Evolutionary conservation across 2,888 invertebrate species (phyloP).

Genomic region (Rotaria sp.): DNA sequence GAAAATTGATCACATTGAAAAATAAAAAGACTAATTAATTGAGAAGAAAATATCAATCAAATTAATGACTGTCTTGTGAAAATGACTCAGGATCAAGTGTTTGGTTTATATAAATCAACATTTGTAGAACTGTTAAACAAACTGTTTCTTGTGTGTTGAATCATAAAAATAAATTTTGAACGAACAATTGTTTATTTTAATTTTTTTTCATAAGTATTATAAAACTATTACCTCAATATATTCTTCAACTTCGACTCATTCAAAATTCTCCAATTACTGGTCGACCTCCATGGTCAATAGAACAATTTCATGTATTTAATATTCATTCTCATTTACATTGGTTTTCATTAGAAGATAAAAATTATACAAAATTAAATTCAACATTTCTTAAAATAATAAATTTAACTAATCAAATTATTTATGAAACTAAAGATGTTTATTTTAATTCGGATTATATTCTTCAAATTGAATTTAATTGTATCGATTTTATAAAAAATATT

Average conservation of each 20-base stretch:
- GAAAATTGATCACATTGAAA: too few relatives aligned
- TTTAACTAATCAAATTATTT: neutral
- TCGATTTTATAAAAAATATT: neutral
- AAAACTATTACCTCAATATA: neutral
- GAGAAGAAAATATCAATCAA: too few relatives aligned
- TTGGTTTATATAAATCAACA: too few relatives aligned
- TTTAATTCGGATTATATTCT: neutral
- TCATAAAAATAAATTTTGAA: too few relatives aligned
- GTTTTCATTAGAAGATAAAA: neutral
- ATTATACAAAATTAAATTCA: neutral
- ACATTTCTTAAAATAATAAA: neutral
- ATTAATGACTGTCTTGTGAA: too few relatives aligned
- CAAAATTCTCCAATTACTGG: neutral
- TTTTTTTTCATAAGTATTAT: neutral
- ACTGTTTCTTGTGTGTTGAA: too few relatives aligned
- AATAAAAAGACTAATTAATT: too few relatives aligned
- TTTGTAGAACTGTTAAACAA: too few relatives aligned
- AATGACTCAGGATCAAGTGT: too few relatives aligned
- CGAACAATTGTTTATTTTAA: too few relatives aligned
- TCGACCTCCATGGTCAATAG: neutral
- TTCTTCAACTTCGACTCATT: neutral
- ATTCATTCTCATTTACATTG: neutral
- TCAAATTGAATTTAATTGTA: neutral
- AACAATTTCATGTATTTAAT: neutral
- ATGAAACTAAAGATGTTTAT: constrained; percentile 11